Evolutionary conservation across 2,888 invertebrate species (phyloP), one percentile per base, ranked within the genome.

Genomic region (Eremobia ochroleuca): DNA sequence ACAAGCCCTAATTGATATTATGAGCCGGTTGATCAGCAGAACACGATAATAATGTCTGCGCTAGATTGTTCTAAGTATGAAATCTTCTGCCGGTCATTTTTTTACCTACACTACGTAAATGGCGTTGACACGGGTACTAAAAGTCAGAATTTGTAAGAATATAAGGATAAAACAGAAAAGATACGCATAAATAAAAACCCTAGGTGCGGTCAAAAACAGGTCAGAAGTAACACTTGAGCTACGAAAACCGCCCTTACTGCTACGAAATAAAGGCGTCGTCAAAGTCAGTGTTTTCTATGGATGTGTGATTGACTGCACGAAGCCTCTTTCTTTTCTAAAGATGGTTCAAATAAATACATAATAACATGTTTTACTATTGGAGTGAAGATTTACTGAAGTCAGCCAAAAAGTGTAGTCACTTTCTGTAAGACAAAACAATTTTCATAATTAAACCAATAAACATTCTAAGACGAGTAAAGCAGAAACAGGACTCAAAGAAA

Each of bases 401-500:
- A 28, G 11, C 31, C 43, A n/a, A 40, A 46, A 46, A 31, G 0
- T 15, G 6, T 55, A 52, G 31, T 46, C 13, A 43, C 28, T 43
- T 58, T 59, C 40, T 65, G 4, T 34, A 49, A 65, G 43, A 59
- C n/a, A 43, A 61, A 77, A 74, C 65, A 64, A 64, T 77, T 61
- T 69, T 77, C 64, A 73, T 73, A 69, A 71, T 82, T 59, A 66
- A 73, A 77, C 66, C 61, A 61, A 75, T 58, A 70, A 72, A 74
- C 64, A 79, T 71, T 77, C 72, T 70, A 61, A 78, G 58, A 73
- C 72, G 13, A 75, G 69, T 73, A 37, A 31, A 77, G 71, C 77
- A 84, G 82, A 78, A 85, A 85, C 82, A 80, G 81, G 86, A 85
- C 88, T 87, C 88, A 89, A 88, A 90, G 83, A 89, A 90, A 90